Conservation (phyloP, 2,113 vertebrate species). For the Aphyosemion australe region DNA sequence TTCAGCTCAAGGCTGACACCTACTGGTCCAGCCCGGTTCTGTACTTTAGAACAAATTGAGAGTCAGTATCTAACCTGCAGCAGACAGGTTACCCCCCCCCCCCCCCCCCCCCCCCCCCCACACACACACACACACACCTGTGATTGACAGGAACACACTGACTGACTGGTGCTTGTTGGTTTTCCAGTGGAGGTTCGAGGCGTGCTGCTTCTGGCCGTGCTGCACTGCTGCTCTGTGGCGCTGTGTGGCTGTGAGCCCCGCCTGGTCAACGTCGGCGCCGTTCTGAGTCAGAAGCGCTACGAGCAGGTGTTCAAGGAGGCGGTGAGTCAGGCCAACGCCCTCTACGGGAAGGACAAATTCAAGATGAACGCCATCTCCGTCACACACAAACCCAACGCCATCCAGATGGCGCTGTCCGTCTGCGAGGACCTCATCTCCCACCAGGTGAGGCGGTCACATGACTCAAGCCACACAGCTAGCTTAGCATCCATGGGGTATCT, state of each 20-base stretch:
- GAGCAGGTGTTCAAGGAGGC: conserved; percentile 96
- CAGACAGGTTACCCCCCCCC: too few relatives aligned
- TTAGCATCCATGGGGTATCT: neutral
- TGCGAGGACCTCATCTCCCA: conserved; percentile 98
- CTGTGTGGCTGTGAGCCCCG: conserved; percentile 90
- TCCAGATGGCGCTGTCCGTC: conserved; percentile 97
- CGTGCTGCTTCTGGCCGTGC: conserved; percentile 84
- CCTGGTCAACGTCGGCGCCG: conserved; percentile 92
- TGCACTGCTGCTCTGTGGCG: conserved; percentile 89
- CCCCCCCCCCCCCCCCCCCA: too few relatives aligned
- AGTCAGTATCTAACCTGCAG: too few relatives aligned
- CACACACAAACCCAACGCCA: conserved; percentile 96
- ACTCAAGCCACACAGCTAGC: neutral
- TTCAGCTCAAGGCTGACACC: too few relatives aligned
- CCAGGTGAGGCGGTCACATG: conserved; percentile 81
- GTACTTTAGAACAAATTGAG: too few relatives aligned
- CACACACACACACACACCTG: too few relatives aligned
- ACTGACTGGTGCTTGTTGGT: too few relatives aligned
- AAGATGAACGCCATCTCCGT: conserved; percentile 97
- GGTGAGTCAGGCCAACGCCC: conserved; percentile 89
- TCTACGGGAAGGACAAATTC: conserved; percentile 91
- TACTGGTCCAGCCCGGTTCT: too few relatives aligned
- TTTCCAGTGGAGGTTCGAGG: conserved; percentile 55
- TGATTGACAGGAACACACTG: neutral
- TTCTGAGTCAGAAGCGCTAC: conserved; percentile 93